These are phyloP conservation scores for Arctopsyche grandis DNA, from an alignment of 1,140 invertebrate genomes.

Conservation along the genomic window DNA sequence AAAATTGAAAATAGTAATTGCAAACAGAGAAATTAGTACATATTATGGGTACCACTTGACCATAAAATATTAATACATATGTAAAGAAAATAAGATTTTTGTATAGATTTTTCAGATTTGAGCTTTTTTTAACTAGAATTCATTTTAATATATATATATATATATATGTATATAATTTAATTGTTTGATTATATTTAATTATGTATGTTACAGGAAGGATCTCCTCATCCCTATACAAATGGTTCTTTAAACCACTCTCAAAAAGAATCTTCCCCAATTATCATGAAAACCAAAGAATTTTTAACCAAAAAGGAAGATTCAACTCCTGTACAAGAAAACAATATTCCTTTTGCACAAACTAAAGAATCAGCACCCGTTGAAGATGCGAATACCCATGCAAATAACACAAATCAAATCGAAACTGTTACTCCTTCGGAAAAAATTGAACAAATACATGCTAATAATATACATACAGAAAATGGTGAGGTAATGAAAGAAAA, in stretches of 20 bases:
- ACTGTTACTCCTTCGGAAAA: constrained; percentile 32
- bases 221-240: constrained; percentile 62
- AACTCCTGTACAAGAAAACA: constrained; percentile 37
- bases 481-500: constrained; percentile 56
- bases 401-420: neutral
- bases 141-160: too few species aligned
- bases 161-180: too few species aligned
- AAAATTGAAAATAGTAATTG: too few species aligned
- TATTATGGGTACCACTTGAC: too few species aligned
- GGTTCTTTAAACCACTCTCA: constrained; percentile 60
- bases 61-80: too few species aligned
- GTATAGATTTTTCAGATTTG: too few species aligned
- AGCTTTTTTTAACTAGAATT: too few species aligned
- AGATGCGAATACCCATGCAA: neutral
- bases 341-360: constrained; percentile 16
- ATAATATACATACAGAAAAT: constrained; percentile 49
- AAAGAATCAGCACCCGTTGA: neutral
- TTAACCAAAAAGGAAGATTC: constrained; percentile 42
- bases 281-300: constrained; percentile 47
- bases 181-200: too few species aligned
- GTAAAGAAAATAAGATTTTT: too few species aligned
- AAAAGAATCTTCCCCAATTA: constrained; percentile 41
- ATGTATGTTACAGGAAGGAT: constrained; percentile 57
- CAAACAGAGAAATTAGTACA: too few species aligned
- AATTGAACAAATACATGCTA: constrained; percentile 42